phyloP scores from a whole-genome alignment of 64 coral and sea anemone genomes.

The Montipora capricornis region DNA sequence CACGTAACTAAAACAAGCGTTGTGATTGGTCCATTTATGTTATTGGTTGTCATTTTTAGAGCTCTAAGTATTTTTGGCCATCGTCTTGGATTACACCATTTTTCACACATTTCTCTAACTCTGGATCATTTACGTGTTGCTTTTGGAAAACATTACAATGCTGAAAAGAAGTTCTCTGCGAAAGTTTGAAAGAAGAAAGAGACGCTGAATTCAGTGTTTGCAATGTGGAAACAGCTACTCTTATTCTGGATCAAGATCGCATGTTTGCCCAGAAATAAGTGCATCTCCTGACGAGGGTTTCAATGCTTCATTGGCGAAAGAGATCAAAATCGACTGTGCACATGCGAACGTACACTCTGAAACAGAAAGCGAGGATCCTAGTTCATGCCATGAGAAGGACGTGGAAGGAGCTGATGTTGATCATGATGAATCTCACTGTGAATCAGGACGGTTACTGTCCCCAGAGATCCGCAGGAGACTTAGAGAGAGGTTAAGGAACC shows the following conservation, averaged over 20 bases:
- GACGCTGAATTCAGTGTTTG: background rate
- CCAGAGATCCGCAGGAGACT: background rate
- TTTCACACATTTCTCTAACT: too few species aligned
- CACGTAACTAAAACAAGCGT: too few species aligned
- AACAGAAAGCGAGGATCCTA: background rate
- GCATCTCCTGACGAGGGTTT: background rate
- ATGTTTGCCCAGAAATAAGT: background rate
- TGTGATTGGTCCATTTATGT: too few species aligned
- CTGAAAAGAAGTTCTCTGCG: background rate
- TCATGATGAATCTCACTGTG: background rate
- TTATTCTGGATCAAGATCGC: conserved; percentile 5
- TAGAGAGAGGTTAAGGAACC: background rate
- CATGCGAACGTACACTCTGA: background rate
- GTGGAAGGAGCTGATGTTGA: too few species aligned
- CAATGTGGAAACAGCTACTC: background rate
- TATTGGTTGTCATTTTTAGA: too few species aligned
- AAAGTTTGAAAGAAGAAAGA: background rate
- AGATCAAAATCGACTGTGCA: too few species aligned
- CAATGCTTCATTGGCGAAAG: background rate
- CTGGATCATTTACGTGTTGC: too few species aligned
- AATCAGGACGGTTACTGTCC: background rate
- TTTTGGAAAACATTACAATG: background rate
- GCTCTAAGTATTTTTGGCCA: too few species aligned
- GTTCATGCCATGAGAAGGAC: background rate
- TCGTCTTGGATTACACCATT: too few species aligned